Evolutionary conservation across 2,797 vertebrate genomes (phyloP).

Genomic region (Spinibarbus caldwelli): DNA sequence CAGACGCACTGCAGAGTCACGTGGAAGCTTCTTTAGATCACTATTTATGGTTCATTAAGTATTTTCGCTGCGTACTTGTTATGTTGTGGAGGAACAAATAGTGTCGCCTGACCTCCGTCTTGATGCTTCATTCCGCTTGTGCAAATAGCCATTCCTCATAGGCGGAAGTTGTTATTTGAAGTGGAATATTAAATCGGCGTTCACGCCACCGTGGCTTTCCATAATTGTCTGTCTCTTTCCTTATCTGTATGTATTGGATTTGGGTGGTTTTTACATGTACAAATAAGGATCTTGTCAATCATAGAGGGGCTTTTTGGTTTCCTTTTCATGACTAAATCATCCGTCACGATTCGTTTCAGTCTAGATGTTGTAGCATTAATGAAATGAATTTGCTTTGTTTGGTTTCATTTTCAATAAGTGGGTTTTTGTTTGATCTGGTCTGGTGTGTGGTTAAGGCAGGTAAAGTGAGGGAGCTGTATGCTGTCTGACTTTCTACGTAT

Average conservation of each 20-base stretch:
- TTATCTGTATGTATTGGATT: conserved; percentile 42
- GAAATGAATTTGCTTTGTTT: conserved; percentile 19
- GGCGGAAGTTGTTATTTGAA: conserved; percentile 59
- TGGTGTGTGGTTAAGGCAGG: neutral
- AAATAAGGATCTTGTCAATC: conserved; percentile 14
- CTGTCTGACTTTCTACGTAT: neutral
- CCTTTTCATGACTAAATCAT: conserved; percentile 12
- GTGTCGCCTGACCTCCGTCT: conserved; percentile 44
- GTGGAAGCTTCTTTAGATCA: conserved; percentile 62
- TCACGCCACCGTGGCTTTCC: conserved; percentile 41
- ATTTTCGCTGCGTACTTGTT: conserved; percentile 63
- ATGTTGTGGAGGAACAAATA: conserved; percentile 40
- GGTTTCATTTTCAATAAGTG: conserved; percentile 20
- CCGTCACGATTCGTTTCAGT: conserved; percentile 10
- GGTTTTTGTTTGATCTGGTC: conserved; percentile 16
- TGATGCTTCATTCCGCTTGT: conserved; percentile 60
- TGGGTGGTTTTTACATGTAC: conserved; percentile 16
- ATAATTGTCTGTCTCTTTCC: conserved; percentile 51
- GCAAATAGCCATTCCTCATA: conserved; percentile 61
- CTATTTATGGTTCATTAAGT: conserved; percentile 68
- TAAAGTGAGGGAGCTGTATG: neutral
- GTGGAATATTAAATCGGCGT: conserved; percentile 61
- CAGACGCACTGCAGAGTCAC: conserved; percentile 56
- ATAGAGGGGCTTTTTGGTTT: neutral
- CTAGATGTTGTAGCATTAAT: neutral